Conservation (phyloP, 2,888 invertebrate species). For the Trichacis sp. region DNA sequence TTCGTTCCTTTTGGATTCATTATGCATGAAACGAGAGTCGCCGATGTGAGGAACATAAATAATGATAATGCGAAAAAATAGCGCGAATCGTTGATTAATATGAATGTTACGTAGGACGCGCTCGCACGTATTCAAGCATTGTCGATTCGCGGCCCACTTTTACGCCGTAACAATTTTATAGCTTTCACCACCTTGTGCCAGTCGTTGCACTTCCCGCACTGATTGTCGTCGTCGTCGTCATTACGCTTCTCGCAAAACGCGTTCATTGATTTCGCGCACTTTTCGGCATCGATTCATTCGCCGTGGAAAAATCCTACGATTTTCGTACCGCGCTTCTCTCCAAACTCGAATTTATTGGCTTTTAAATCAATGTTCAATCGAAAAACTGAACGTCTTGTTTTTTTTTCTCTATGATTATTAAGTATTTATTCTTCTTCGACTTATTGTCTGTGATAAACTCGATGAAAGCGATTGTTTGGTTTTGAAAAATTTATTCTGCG, state of each 20-base stretch:
- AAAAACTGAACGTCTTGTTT: too few species aligned
- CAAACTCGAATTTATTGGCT: too few species aligned
- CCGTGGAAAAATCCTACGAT: too few species aligned
- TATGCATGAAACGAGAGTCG: slow-evolving; percentile 1
- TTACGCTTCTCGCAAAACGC: slow-evolving; percentile 18
- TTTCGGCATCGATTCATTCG: not conserved
- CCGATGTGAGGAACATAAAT: slow-evolving; percentile 11
- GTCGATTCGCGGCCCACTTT: slow-evolving; percentile 59
- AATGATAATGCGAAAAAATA: slow-evolving; percentile 31
- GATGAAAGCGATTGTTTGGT: too few species aligned
- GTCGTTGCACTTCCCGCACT: slow-evolving; percentile 68
- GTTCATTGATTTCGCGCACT: too few species aligned
- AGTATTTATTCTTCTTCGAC: too few species aligned
- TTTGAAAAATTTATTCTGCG: too few species aligned
- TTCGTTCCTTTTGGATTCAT: not conserved
- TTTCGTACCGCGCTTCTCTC: too few species aligned
- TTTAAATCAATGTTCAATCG: too few species aligned
- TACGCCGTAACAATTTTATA: slow-evolving; percentile 55
- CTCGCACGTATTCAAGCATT: slow-evolving; percentile 42
- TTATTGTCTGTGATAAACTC: too few species aligned
- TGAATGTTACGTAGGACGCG: slow-evolving; percentile 53
- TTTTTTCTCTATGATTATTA: too few species aligned
- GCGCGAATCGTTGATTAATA: slow-evolving; percentile 46
- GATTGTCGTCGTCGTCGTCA: slow-evolving; percentile 58
- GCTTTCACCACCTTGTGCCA: slow-evolving; percentile 64